Evolutionary conservation across 2,888 invertebrate species (phyloP).

Genomic region (Melipona beecheii): DNA sequence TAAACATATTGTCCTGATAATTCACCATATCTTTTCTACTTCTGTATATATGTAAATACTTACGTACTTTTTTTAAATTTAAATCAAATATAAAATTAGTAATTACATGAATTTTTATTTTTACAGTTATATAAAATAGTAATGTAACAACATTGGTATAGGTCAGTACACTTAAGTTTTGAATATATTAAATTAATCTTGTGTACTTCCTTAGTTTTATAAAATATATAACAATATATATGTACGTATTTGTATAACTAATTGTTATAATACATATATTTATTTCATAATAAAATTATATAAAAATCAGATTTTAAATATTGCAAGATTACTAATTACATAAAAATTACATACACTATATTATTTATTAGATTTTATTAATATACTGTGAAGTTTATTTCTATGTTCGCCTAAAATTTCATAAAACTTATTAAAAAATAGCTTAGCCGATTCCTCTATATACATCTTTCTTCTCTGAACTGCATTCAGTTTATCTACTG

Average conservation of each 20-base stretch:
- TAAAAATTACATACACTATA: slow-evolving; percentile 1
- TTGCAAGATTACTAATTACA: slow-evolving; percentile 8
- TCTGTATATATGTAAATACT: too few species aligned
- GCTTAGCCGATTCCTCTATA: slow-evolving; percentile 68
- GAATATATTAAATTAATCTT: neutral
- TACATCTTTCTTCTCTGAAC: slow-evolving; percentile 65
- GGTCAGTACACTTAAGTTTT: neutral
- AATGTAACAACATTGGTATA: neutral
- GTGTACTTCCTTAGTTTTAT: neutral
- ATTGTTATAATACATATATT: slow-evolving; percentile 7
- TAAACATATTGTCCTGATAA: slow-evolving; percentile 3
- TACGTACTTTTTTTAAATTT: neutral
- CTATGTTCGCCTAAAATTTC: slow-evolving; percentile 69
- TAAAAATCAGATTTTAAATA: slow-evolving; percentile 8
- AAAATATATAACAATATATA: neutral
- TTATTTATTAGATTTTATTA: slow-evolving; percentile 34
- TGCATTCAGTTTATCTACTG: slow-evolving; percentile 73
- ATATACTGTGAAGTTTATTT: slow-evolving; percentile 49
- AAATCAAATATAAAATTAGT: neutral
- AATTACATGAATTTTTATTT: neutral
- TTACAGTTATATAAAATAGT: neutral
- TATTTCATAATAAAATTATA: neutral
- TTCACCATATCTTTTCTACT: neutral
- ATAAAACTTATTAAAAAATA: slow-evolving; percentile 73
- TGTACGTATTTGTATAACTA: neutral